Percentiles rank a stretch among this genome's conserved stretches.
phyloP scores from a whole-genome alignment of 64 coral and sea anemone species.

The Montipora cactus region DNA sequence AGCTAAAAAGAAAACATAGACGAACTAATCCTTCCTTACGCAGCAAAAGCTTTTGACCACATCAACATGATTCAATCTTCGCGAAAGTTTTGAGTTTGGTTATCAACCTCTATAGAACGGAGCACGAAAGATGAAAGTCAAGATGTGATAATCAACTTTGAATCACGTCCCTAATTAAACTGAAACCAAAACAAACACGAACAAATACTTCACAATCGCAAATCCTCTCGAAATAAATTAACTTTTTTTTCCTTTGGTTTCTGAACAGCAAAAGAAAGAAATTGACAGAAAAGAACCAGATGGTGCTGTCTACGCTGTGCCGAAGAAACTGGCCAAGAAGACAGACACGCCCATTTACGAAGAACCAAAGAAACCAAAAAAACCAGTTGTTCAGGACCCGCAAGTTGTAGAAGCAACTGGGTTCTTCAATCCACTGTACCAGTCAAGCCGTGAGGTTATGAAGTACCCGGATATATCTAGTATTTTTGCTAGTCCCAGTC shows the following conservation, averaged over 20 bases:
- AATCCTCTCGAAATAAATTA: neutral
- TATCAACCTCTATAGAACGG: too few species aligned
- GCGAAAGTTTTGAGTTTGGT: too few species aligned
- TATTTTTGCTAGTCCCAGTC: constrained; percentile 1
- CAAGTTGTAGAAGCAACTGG: neutral
- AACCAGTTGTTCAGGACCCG: neutral
- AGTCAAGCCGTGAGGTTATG: neutral
- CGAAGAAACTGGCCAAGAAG: neutral
- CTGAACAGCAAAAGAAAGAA: neutral
- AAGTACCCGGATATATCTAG: constrained; percentile 31
- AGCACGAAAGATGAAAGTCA: too few species aligned
- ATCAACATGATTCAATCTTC: too few species aligned
- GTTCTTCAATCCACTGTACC: constrained; percentile 63
- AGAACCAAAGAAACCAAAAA: neutral
- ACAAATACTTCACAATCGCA: neutral
- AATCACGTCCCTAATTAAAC: too few species aligned
- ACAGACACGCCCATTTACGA: neutral
- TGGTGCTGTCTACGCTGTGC: neutral
- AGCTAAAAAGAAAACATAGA: too few species aligned
- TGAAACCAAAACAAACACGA: too few species aligned
- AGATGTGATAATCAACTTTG: too few species aligned
- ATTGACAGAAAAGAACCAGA: neutral
- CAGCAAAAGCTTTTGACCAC: too few species aligned
- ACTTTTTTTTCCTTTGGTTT: neutral
- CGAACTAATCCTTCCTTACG: too few species aligned